These are phyloP conservation scores for Caenorhabditis tropicalis DNA, from an alignment of 1,140 invertebrate species.

Conservation along the genomic window DNA sequence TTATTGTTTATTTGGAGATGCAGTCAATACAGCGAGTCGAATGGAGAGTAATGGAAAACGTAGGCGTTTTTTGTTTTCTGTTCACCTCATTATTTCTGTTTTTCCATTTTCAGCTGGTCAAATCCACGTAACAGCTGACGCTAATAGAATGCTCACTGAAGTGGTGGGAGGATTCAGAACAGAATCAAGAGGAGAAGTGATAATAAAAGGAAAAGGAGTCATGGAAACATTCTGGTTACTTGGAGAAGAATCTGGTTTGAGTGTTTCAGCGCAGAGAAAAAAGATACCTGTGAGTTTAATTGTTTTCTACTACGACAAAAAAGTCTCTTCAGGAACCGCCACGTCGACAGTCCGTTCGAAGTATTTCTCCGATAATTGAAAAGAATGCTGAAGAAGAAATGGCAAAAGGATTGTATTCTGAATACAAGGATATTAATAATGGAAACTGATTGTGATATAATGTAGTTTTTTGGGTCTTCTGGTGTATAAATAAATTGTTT, in stretches of 20 bases:
- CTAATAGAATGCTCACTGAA: constrained; percentile 65
- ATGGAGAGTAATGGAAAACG: constrained; percentile 79
- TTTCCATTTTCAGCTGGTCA: constrained; percentile 60
- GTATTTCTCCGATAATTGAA: constrained; percentile 5
- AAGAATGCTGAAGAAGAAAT: neutral
- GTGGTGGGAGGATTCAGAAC: constrained; percentile 67
- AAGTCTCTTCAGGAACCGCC: neutral
- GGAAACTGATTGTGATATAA: neutral
- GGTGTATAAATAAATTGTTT: no score
- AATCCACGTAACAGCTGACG: constrained; percentile 66
- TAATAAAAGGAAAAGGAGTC: constrained; percentile 64
- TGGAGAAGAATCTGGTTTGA: constrained; percentile 18
- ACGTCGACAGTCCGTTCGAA: neutral
- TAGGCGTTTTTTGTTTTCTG: neutral
- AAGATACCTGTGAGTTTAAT: neutral
- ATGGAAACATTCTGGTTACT: constrained; percentile 57
- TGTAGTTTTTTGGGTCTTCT: neutral
- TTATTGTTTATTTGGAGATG: constrained; percentile 82
- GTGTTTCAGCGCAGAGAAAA: neutral
- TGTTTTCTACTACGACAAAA: no score
- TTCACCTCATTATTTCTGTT: neutral
- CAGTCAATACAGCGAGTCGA: constrained; percentile 87
- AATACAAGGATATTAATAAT: constrained; percentile 17
- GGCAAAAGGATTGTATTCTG: neutral
- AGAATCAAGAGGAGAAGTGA: constrained; percentile 67